phyloP scores from a whole-genome alignment of 1,140 invertebrate genomes.

The Gonioctena quinquepunctata region DNA sequence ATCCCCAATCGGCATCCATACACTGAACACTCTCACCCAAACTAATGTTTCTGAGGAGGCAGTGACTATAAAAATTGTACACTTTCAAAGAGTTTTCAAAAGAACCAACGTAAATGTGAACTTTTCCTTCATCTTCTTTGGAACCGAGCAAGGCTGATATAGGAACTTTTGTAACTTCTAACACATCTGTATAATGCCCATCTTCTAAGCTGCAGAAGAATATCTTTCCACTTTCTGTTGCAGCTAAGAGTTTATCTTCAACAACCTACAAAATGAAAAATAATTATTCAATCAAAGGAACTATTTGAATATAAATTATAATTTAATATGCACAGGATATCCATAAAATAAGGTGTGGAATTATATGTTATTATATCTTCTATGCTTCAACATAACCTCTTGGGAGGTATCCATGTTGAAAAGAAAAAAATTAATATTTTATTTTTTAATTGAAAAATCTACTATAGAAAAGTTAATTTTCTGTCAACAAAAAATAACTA shows the following conservation, averaged over 20 bases:
- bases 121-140: neutral
- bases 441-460: no score
- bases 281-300: neutral
- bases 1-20: slow-evolving; percentile 60
- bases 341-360: no score
- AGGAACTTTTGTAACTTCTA: slow-evolving; percentile 20
- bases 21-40: slow-evolving; percentile 58
- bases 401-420: no score
- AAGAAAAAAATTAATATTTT: no score
- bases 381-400: no score
- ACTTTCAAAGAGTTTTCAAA: slow-evolving; percentile 15
- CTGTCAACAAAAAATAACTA: no score
- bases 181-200: slow-evolving; percentile 3
- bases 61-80: slow-evolving; percentile 27
- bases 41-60: slow-evolving; percentile 16
- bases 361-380: no score
- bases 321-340: no score
- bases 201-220: slow-evolving; percentile 14
- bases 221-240: slow-evolving; percentile 27
- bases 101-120: slow-evolving; percentile 23
- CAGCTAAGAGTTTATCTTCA: slow-evolving; percentile 18
- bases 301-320: neutral
- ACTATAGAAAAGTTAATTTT: no score
- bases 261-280: slow-evolving; percentile 15
- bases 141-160: slow-evolving; percentile 17